Evolutionary conservation across 2,797 vertebrate species (phyloP), one percentile per base, ranked within the genome.

Genomic region (Anguilla pacifica): DNA sequence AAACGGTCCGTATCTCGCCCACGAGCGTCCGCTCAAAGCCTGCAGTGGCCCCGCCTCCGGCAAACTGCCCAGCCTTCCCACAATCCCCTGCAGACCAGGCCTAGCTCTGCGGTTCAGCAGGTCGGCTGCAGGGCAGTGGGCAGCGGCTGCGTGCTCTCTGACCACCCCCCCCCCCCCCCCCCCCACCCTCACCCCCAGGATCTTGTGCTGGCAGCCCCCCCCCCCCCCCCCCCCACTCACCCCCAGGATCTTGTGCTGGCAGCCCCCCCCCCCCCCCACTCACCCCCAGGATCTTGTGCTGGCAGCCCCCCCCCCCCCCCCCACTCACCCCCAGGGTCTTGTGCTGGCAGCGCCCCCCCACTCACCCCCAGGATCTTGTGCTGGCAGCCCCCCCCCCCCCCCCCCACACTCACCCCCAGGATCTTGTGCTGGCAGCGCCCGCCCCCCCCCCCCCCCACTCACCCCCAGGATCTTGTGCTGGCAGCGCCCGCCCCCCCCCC

Each of bases 261-360:
- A 31, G 31, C 31, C 31, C 31, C 31, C 1, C 35, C 35, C 35
- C 35, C 1, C 35, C 35, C 35, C 35, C 1, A 95, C 98, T 96
- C 93, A 99, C 98, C 92, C 99, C 99, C 53, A 99, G 96, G 86
- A 99, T 96, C 96, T 99, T 99, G 93, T 95, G 95, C 77, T 97
- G 96, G 94, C 99, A 99, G 89, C 96, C 95, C 6, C 94, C 95
- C 35, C 1, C 35, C 35, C 35, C 35, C 35, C 35, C 35, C 35
- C 0, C 51, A 95, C 98, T 96, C 93, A 99, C 98, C 92, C 99
- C 99, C 53, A 99, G 96, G 86, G 99, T 96, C 96, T 99, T 99
- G 93, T 95, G 95, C 77, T 97, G 96, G 94, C 99, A 99, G 89
- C 96, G 95, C 6, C 94, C 31, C 31, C 31, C 31, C 31, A 31